Evolutionary conservation across 2,888 invertebrate species (phyloP).

Genomic region (Nephrotoma guestfalica): DNA sequence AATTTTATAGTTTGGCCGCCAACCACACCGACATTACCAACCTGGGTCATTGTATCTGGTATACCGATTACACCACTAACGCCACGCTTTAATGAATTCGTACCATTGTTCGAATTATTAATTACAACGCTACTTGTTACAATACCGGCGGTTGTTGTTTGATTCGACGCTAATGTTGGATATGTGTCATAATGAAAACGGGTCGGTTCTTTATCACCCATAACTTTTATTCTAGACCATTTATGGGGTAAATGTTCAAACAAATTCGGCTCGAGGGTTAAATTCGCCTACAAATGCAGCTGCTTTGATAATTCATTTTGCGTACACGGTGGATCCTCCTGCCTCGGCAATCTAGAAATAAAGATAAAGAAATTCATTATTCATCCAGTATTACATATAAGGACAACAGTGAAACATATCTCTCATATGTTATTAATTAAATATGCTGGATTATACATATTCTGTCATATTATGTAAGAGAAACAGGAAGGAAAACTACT

Average conservation of each 20-base stretch:
- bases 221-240: constrained; percentile 7
- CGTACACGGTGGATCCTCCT: background rate
- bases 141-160: constrained; percentile 1
- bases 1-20: background rate
- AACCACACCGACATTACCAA: constrained; percentile 6
- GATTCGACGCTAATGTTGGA: constrained; percentile 21
- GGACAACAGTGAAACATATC: background rate
- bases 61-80: constrained; percentile 8
- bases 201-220: constrained; percentile 22
- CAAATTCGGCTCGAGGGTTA: background rate
- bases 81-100: constrained; percentile 22
- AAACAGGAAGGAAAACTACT: background rate
- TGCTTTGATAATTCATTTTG: background rate
- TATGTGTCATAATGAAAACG: constrained; percentile 33
- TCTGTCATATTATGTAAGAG: background rate
- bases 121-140: constrained; percentile 3
- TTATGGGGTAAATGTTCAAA: background rate
- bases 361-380: background rate
- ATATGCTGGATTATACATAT: background rate
- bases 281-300: background rate
- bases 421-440: background rate
- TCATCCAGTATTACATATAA: background rate
- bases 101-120: constrained; percentile 16
- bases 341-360: background rate
- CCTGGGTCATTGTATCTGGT: constrained; percentile 9